Evolutionary conservation across 2,797 vertebrate genomes (phyloP), one percentile per base, ranked within the genome.

Genomic region (Clarias platycephalus): DNA sequence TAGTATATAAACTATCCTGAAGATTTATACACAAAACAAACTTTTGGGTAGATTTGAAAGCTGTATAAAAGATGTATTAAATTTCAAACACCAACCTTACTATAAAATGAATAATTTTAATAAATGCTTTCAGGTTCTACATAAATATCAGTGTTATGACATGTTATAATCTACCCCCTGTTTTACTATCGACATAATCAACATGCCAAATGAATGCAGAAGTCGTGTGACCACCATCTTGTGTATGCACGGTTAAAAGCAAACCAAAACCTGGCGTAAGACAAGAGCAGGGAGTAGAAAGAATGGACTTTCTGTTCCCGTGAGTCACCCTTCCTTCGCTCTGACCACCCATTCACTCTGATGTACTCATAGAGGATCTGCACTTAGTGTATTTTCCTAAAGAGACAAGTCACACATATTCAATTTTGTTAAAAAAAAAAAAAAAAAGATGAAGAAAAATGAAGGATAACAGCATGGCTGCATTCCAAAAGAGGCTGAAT

Each of bases 331-430:
- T 60, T 85, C n/a, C 26, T 85, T 34, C 71, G 16, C 49, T 10
- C 20, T 49, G n/a, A 22, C 75, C 63, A 70, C 15, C 68, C 22
- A 40, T 57, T 85, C 34, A 34, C 58, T 28, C 15, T 75, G 20
- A 82, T 26, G 86, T 82, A 84, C 81, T 58, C 63, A 64, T 60
- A 44, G 70, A 60, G 82, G 66, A 40, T 62, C 63, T 82, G 82
- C 26, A 77, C 80, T 34, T 80, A 34, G 2, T 34, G 34, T 34
- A 76, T 81, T 86, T 64, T 71, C 80, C 57, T 70, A 22, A 86
- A 86, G 80, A 70, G 62, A 82, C 83, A 26, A 83, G 88, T 91
- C 83, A 79, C 91, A 87, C 44, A 49, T 12, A 13, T 49, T 49
- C 44, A 49, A 49, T 49, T 49, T 49, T 49, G 44, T 12, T 49